These are phyloP conservation scores for Scaptodrosophila lebanonensis DNA, from an alignment of 1,140 invertebrate species.

Conservation along the genomic window DNA sequence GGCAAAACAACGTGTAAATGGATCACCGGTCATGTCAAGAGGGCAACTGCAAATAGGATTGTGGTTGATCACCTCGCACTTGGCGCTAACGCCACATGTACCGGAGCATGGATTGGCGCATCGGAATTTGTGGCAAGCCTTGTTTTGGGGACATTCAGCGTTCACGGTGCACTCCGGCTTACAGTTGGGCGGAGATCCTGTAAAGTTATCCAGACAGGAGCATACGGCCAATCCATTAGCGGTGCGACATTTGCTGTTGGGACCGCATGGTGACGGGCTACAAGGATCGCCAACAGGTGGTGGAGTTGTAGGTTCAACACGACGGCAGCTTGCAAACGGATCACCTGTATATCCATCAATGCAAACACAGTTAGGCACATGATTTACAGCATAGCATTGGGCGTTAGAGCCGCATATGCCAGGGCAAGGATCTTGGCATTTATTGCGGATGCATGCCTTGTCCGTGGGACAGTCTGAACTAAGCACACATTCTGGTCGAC, in stretches of 20 bases:
- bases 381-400: constrained; percentile 84
- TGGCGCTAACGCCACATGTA: constrained; percentile 83
- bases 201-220: constrained; percentile 86
- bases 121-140: constrained; percentile 84
- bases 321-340: constrained; percentile 85
- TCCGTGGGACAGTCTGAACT: constrained; percentile 85
- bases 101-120: constrained; percentile 85
- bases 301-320: constrained; percentile 79
- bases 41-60: constrained; percentile 87
- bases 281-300: constrained; percentile 81
- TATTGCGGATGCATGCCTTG: constrained; percentile 84
- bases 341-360: constrained; percentile 85
- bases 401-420: constrained; percentile 86
- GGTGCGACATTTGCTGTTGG: constrained; percentile 86
- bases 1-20: constrained; percentile 82
- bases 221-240: constrained; percentile 85
- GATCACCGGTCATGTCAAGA: constrained; percentile 84
- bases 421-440: constrained; percentile 87
- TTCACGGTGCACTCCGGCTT: constrained; percentile 86
- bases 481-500: constrained; percentile 86
- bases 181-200: constrained; percentile 83
- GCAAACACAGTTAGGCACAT: constrained; percentile 87
- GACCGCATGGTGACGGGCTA: constrained; percentile 88
- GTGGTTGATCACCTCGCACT: constrained; percentile 85
- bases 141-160: constrained; percentile 83